These are phyloP conservation scores for Sapajus apella DNA, from an alignment of 2,113 vertebrate genomes.

Conservation along the genomic window DNA sequence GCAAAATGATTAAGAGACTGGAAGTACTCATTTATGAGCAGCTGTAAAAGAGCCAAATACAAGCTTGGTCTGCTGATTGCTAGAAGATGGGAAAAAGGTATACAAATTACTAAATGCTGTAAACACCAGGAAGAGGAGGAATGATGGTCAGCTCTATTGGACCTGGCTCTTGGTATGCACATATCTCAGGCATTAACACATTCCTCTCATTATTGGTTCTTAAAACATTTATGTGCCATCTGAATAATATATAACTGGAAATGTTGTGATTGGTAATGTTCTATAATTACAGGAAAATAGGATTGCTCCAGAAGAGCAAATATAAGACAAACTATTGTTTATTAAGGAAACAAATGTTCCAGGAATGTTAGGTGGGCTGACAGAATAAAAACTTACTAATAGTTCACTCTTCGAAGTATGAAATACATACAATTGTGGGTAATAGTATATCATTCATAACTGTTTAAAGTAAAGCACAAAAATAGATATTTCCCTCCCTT, in stretches of 20 bases:
- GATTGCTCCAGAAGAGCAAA: constrained; percentile 43
- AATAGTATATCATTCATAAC: not conserved
- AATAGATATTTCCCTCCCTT: not conserved
- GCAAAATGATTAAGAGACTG: constrained; percentile 61
- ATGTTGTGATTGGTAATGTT: constrained; percentile 62
- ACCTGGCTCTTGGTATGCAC: constrained; percentile 4
- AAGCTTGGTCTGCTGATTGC: constrained; percentile 25
- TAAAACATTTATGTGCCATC: constrained; percentile 78
- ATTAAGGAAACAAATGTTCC: constrained; percentile 68
- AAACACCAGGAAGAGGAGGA: not conserved
- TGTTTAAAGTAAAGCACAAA: constrained; percentile 15
- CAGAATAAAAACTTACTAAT: not conserved
- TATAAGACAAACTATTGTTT: constrained; percentile 57
- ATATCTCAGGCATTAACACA: constrained; percentile 63
- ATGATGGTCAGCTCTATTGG: constrained; percentile 29
- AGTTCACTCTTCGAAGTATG: not conserved
- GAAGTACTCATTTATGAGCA: constrained; percentile 54
- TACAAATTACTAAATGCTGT: constrained; percentile 23
- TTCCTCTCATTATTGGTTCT: constrained; percentile 66
- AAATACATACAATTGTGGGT: not conserved
- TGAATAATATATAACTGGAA: constrained; percentile 75
- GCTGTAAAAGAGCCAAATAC: constrained; percentile 19
- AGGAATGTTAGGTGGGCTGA: constrained; percentile 20
- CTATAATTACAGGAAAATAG: constrained; percentile 47
- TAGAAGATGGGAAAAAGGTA: not conserved